Conservation (phyloP, 1,140 invertebrate genomes). For the Colletes latitarsis region DNA sequence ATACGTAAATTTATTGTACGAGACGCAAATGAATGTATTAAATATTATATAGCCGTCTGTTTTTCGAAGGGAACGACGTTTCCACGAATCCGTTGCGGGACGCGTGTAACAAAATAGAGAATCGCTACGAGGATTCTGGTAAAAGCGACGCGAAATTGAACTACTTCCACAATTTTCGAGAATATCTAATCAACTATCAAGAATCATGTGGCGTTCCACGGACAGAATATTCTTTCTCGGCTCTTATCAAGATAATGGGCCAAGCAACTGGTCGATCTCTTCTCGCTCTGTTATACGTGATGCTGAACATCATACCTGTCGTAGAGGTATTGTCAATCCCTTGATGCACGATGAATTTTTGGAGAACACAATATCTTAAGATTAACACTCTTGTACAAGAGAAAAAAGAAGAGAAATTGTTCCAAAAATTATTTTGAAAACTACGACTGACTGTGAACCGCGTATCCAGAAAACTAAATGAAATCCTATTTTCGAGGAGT, state of each 20-base stretch:
- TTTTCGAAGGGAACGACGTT: not conserved
- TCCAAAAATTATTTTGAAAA: no score
- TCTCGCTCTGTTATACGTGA: constrained; percentile 69
- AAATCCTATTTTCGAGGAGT: no score
- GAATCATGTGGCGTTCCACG: constrained; percentile 67
- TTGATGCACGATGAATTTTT: no score
- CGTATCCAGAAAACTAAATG: no score
- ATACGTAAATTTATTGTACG: no score
- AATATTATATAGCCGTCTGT: not conserved
- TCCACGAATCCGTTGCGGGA: constrained; percentile 15
- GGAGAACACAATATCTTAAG: no score
- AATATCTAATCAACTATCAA: constrained; percentile 73
- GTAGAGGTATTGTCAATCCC: constrained; percentile 61
- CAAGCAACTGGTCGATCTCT: constrained; percentile 71
- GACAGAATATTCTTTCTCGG: constrained; percentile 70
- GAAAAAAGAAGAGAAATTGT: no score
- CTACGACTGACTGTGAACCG: no score
- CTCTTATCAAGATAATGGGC: constrained; percentile 72
- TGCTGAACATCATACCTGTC: constrained; percentile 72
- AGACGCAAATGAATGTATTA: not conserved
- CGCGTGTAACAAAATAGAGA: not conserved
- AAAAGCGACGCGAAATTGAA: not conserved
- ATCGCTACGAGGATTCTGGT: not conserved
- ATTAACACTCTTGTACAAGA: no score
- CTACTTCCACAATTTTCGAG: constrained; percentile 60